Evolutionary conservation across 2,113 vertebrate species (phyloP).

Genomic region (Saguinus midas): DNA sequence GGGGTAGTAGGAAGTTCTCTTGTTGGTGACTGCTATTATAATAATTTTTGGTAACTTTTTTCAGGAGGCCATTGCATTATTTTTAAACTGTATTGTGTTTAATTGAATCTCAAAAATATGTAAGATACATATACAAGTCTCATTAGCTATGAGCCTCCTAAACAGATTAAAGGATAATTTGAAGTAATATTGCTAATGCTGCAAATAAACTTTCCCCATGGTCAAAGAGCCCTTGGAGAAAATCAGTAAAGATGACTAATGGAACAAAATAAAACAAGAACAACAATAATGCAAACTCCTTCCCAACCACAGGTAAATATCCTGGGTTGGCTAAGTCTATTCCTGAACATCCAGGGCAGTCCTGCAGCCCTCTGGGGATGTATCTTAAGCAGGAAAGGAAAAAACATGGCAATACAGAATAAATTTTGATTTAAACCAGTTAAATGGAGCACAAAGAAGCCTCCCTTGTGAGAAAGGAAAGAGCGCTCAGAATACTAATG

Average conservation of each 20-base stretch:
- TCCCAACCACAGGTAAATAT: neutral
- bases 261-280: neutral
- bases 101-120: neutral
- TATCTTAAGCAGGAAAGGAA: neutral
- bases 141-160: neutral
- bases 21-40: neutral
- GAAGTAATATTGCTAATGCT: neutral
- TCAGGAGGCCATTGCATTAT: neutral
- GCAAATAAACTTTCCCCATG: neutral
- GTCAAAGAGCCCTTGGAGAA: neutral
- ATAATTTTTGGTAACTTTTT: neutral
- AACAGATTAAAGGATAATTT: neutral
- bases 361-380: neutral
- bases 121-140: neutral
- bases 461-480: neutral
- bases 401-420: neutral
- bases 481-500: neutral
- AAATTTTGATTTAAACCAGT: neutral
- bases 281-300: neutral
- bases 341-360: neutral
- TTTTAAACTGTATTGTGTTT: neutral
- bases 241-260: neutral
- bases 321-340: neutral
- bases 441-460: neutral
- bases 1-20: neutral